These are phyloP conservation scores for Eurytoma adleriae DNA, from an alignment of 2,888 invertebrate species.

Conservation along the genomic window DNA sequence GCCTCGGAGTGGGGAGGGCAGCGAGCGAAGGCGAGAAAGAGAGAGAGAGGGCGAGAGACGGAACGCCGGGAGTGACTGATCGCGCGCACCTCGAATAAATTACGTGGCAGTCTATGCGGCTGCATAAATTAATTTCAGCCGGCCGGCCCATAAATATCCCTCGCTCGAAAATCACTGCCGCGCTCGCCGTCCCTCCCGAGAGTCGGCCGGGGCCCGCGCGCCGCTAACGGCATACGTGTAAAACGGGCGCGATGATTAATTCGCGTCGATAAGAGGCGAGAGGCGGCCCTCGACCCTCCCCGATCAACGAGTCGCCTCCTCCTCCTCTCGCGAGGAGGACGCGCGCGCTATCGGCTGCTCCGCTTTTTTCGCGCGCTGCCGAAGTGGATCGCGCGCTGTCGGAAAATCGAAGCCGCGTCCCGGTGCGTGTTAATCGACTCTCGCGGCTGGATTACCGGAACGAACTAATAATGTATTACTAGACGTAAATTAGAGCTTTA, in stretches of 20 bases:
- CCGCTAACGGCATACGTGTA: not conserved
- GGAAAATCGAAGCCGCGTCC: too few relatives aligned
- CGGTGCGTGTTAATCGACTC: too few relatives aligned
- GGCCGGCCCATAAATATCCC: conserved; percentile 72
- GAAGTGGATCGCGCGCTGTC: not conserved
- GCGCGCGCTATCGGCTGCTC: too few relatives aligned
- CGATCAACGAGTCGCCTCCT: conserved; percentile 24
- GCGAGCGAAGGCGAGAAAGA: not conserved
- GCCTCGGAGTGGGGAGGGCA: not conserved
- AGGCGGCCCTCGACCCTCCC: not conserved
- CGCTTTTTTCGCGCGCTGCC: too few relatives aligned
- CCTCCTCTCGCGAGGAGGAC: too few relatives aligned
- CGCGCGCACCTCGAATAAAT: conserved; percentile 72
- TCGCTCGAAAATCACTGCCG: conserved; percentile 65
- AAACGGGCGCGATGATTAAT: conserved; percentile 21
- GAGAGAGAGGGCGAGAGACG: conserved; percentile 3
- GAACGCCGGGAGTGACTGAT: conserved; percentile 68
- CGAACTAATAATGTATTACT: too few relatives aligned
- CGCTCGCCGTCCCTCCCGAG: not conserved
- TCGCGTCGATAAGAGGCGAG: conserved; percentile 18
- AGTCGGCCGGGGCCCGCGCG: not conserved
- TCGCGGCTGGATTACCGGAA: too few relatives aligned
- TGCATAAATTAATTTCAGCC: conserved; percentile 75
- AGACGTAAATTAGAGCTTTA: too few relatives aligned
- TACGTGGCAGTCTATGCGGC: conserved; percentile 74